A percentile compares a stretch with the other conserved stretches of the same genome.
Conservation (phyloP, 1,140 invertebrate genomes). For the Meloidogyne hapla region DNA sequence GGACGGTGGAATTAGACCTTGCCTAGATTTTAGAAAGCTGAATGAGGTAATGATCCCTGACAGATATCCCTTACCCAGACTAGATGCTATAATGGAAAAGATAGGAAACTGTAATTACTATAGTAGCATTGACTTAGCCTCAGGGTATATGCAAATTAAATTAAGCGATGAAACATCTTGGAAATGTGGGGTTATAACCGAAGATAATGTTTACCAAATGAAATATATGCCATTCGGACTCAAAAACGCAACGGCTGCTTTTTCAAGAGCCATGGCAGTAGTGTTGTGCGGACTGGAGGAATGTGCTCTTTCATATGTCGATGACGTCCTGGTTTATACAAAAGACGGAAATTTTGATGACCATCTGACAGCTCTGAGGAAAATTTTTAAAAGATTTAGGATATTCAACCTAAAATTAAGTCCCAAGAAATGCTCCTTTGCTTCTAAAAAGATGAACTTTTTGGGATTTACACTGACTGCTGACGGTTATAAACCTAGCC, state of each 20-base stretch:
- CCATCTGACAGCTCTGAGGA: not conserved
- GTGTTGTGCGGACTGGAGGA: not conserved
- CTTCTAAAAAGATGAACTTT: not conserved
- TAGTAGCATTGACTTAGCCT: conserved; percentile 3
- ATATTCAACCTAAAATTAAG: conserved; percentile 8
- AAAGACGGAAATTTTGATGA: not conserved
- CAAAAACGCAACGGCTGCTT: conserved; percentile 6
- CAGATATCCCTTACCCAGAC: conserved; percentile 67
- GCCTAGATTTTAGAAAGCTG: conserved; percentile 66
- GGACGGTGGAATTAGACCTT: conserved; percentile 52
- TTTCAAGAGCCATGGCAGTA: not conserved
- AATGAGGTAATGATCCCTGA: conserved; percentile 66
- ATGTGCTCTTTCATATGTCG: not conserved
- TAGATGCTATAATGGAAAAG: conserved; percentile 63
- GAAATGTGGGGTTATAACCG: conserved; percentile 12
- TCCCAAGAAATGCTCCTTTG: conserved; percentile 9
- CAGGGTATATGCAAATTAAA: conserved; percentile 12
- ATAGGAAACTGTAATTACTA: conserved; percentile 16
- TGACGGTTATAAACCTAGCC: not conserved
- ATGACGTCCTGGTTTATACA: not conserved
- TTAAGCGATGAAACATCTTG: not conserved
- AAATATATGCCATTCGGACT: conserved; percentile 4
- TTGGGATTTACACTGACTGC: not conserved
- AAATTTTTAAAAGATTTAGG: not conserved
- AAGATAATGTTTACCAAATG: conserved; percentile 15